phyloP scores from a whole-genome alignment of 2,113 vertebrate species.

The Otis tarda region DNA sequence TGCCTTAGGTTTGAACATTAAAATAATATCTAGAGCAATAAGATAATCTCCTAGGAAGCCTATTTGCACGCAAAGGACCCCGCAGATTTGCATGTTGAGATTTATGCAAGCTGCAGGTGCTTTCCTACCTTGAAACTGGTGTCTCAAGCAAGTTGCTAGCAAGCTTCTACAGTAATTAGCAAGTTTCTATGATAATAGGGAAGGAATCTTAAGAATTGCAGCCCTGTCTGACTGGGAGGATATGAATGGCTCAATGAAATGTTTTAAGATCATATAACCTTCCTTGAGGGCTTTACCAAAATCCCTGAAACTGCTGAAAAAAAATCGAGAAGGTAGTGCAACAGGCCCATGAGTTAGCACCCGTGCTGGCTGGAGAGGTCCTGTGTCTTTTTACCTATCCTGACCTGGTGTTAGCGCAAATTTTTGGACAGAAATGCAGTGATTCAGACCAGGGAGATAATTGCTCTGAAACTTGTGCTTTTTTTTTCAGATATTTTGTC shows the following conservation, averaged over 20 bases:
- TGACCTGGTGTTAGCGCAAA: background rate
- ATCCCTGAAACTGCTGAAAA: background rate
- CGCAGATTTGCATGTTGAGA: background rate
- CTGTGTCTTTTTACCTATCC: background rate
- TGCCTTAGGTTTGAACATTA: background rate
- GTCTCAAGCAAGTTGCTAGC: background rate
- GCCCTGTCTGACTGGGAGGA: background rate
- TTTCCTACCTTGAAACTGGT: background rate
- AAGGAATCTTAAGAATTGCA: background rate
- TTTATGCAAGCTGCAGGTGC: background rate
- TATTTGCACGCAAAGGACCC: background rate
- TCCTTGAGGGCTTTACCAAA: background rate
- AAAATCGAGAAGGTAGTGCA: background rate
- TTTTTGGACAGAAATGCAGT: background rate
- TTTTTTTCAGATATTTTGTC: background rate
- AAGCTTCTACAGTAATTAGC: background rate
- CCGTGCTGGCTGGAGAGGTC: background rate
- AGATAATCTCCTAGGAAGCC: background rate
- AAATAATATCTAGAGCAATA: background rate
- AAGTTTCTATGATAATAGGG: background rate
- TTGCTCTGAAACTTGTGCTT: background rate
- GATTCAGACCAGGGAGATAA: background rate
- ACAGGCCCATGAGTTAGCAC: background rate
- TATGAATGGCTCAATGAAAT: background rate
- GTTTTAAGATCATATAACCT: background rate